Evolutionary conservation across 1,140 invertebrate genomes (phyloP), one percentile per base, ranked within the genome.

Genomic region (Pectinophora gossypiella): DNA sequence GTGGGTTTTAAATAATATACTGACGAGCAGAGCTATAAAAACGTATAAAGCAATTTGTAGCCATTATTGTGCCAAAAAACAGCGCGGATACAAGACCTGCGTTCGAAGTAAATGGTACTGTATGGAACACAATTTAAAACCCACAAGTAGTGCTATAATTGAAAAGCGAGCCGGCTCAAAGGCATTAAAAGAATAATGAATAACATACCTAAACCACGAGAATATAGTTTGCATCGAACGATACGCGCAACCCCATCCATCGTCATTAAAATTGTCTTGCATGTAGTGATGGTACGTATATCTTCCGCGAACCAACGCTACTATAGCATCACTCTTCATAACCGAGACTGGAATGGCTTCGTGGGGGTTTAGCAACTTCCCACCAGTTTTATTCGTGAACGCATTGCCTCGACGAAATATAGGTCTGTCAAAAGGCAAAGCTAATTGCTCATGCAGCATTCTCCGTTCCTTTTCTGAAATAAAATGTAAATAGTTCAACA

Each of bases 171-270:
- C n/a, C n/a, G n/a, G n/a, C n/a, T n/a, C n/a, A n/a, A n/a, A n/a
- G n/a, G n/a, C n/a, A n/a, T n/a, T n/a, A n/a, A n/a, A n/a, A n/a
- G n/a, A n/a, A n/a, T n/a, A n/a, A n/a, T n/a, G 27, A 9, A 7
- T 32, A n/a, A 59, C 62, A 73, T 85, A 93, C 91, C 90, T 91
- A 61, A 97, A 99, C 99, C 99, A 99, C 0, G 98, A 99, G 59
- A 96, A 92, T 52, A 99, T 91, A 0, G 98, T 99, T 88, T 99
- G 99, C 54, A 99, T 89, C 4, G 98, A 99, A 54, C 99, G 90
- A 73, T 99, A 99, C 1, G 99, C 98, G 90, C 99, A 99, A 12
- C 99, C 99, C 99, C 99, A 99, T 19, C 97, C 98, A 84, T 95
- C 94, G 76, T 99, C 99, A 85, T 99, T 94, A 73, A 98, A 93